These are phyloP conservation scores for Drosophila jambulina DNA, from an alignment of 1,140 invertebrate species.

Conservation along the genomic window DNA sequence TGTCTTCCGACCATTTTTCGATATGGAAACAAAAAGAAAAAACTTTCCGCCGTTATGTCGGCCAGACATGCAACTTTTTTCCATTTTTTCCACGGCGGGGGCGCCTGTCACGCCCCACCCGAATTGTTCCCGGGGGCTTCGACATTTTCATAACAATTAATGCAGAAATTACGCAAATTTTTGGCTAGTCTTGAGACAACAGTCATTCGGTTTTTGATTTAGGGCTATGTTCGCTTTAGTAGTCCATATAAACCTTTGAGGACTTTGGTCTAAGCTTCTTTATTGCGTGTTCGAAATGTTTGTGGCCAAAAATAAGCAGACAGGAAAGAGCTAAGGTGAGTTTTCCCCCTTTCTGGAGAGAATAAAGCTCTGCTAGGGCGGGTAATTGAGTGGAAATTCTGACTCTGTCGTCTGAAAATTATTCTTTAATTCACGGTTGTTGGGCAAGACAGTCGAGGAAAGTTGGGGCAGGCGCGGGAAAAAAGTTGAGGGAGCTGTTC, in stretches of 20 bases:
- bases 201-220: constrained; percentile 16
- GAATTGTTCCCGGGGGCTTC: background rate
- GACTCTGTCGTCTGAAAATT: constrained; percentile 29
- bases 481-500: constrained; percentile 11
- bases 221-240: constrained; percentile 28
- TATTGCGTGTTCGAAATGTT: constrained; percentile 76
- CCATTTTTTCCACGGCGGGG: constrained; percentile 11
- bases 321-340: constrained; percentile 22
- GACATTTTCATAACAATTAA: constrained; percentile 76
- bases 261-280: constrained; percentile 52
- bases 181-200: constrained; percentile 41
- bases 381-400: constrained; percentile 47
- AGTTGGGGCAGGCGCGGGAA: constrained; percentile 12
- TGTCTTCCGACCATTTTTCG: constrained; percentile 45
- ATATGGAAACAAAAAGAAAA: constrained; percentile 46
- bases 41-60: constrained; percentile 57
- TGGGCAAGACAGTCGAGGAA: constrained; percentile 26
- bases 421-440: constrained; percentile 37
- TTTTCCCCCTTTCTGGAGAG: background rate
- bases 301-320: constrained; percentile 73
- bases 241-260: constrained; percentile 33
- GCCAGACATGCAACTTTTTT: constrained; percentile 71
- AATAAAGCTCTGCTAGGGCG: constrained; percentile 22
- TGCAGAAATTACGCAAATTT: constrained; percentile 81
- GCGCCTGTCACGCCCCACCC: constrained; percentile 21